Evolutionary conservation across 1,140 invertebrate species (phyloP).

Genomic region (Ganaspis sp.): DNA sequence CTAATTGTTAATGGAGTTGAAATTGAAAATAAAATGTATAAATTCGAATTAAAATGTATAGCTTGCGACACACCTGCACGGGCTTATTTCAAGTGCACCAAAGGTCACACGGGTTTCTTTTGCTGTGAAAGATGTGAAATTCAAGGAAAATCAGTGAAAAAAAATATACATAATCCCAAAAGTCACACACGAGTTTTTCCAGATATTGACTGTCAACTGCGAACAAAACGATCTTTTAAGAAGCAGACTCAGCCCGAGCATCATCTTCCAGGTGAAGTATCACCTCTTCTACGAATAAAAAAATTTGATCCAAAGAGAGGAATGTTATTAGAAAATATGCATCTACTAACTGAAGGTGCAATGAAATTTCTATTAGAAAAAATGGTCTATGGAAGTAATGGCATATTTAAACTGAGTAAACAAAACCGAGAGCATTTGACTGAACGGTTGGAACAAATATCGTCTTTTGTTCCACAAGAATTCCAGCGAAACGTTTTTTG

Average conservation of each 20-base stretch:
- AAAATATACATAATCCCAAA: background rate
- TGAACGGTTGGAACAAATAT: background rate
- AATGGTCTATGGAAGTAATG: conserved; percentile 6
- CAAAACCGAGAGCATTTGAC: background rate
- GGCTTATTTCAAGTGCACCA: conserved; percentile 39
- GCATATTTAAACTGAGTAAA: background rate
- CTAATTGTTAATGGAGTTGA: conserved; percentile 8
- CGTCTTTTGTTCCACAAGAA: conserved; percentile 32
- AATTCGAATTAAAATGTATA: conserved; percentile 19
- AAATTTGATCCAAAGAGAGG: conserved; percentile 31
- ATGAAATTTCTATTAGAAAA: too few relatives aligned
- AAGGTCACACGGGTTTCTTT: conserved; percentile 42
- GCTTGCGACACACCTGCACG: conserved; percentile 46
- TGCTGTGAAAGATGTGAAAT: conserved; percentile 40
- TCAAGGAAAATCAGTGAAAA: conserved; percentile 29
- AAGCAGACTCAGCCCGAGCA: conserved; percentile 33
- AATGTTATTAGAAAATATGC: conserved; percentile 43
- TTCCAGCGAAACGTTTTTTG: conserved; percentile 42
- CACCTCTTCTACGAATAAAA: conserved; percentile 17
- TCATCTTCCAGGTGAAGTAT: conserved; percentile 33
- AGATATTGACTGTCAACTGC: background rate
- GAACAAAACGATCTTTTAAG: conserved; percentile 46
- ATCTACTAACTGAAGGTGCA: background rate
- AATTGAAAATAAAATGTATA: conserved; percentile 29
- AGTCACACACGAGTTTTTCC: conserved; percentile 19